Base-by-base conservation (phyloP, 2,113 vertebrate species). In the Leptobrachium ailaonicum region DNA sequence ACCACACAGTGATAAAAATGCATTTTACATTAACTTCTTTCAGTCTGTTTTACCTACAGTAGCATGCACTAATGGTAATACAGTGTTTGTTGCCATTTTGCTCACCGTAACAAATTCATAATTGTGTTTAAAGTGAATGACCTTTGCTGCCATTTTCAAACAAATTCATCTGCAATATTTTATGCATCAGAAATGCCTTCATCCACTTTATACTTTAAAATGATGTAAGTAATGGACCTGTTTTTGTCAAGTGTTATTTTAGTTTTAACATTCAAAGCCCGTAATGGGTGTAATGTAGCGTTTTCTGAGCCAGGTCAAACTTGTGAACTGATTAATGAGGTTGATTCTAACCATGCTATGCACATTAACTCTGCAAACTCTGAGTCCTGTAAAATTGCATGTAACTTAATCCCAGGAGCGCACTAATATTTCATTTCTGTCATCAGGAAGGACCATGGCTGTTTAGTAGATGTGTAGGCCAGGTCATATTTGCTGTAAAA, bases 341-440 rank as follows among this genome's bases (percentile, higher is more conserved):
- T 80, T 75, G 71, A 80, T 75, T 80, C 67, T 80, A 74, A 80
- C 72, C 79, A 80, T 81, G 79, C 41, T 45, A 50, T 75, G 79
- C 79, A 75, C 72, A 75, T 81, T 81, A 74, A 81, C 71, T 81
- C 79, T 69, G 64, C 20, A 69, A 81, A 81, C 71, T 75, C 60
- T 75, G 44, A 81, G 42, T 64, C 64, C 63, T 81, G 43, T 68
- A 74, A 69, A 81, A 81, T 75, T 56, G 42, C 64, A 62, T 41
- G 53, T 67, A 81, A 81, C 71, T 81, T 74, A 75, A 69, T 81
- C 64, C 66, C 54, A 60, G 2, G 40, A 44, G 64, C 43, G 9
- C 56, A 40, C 20, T 74, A 80, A 74, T 81, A 81, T 74, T 81
- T 81, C 53, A 81, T 69, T 50, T 47, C 62, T 75, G 66, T 75